Base-by-base conservation (phyloP, 1,140 invertebrate species). In the Drosophila setifemur region DNA sequence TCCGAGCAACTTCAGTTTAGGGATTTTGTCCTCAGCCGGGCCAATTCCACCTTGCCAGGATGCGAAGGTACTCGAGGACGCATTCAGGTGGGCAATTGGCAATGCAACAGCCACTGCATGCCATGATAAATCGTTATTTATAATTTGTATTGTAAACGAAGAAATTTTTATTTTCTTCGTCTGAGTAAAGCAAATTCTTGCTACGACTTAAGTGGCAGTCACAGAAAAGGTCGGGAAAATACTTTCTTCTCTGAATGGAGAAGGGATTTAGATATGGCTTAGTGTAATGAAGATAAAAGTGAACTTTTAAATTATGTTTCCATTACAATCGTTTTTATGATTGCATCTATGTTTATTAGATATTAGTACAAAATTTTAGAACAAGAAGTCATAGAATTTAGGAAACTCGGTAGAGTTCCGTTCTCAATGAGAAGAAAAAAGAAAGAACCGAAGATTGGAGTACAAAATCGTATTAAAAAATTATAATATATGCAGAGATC, bases 91-190 rank as follows among this genome's bases (percentile, higher is more conserved):
- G 83, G 64, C 81, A 74, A 83, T 79, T 83, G 78, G 79, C 50
- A 85, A 83, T 77, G 78, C 78, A 77, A 63, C 57, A 37, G 54
- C 50, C 66, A 67, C 31, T 73, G 77, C 58, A 83, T 60, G 48
- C 71, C 79, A 67, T 79, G 74, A 83, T 83, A 83, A 85, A 83
- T 83, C 60, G 79, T 85, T 85, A 83, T 79, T 85, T 83, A 83
- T 83, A 85, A 83, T 85, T 83, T 83, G 58, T 79, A 74, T 79
- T 74, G 70, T 79, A 79, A 79, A 57, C 70, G 79, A 53, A 54
- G 16, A 52, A 70, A 60, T 53, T 53, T 61, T 16, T 49, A 40
- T 75, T 43, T 53, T 25, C 18, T 19, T 53, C 26, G 29, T 26
- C 37, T n/a, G n/a, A n/a, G n/a, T n/a, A n/a, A n/a, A n/a, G n/a